Evolutionary conservation across 2,888 invertebrate species (phyloP).

Genomic region (Lycia hirtaria): DNA sequence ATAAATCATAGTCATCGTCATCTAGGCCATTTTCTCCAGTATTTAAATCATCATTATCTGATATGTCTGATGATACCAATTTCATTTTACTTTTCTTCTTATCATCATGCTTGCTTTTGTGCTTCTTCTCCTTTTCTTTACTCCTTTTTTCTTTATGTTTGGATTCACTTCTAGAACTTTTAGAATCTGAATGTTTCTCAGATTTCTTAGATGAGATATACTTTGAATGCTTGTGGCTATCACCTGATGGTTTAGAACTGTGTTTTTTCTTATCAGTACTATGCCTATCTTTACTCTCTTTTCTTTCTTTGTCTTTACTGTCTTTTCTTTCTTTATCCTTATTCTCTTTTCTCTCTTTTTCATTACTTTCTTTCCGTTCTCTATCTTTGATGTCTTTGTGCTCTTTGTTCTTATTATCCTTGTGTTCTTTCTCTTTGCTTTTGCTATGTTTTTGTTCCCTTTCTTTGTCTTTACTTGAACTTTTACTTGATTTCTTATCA

Average conservation of each 20-base stretch:
- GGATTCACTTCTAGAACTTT: conserved; percentile 52
- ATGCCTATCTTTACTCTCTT: conserved; percentile 60
- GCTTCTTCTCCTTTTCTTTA: conserved; percentile 26
- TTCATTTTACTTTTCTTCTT: conserved; percentile 55
- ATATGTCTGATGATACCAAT: conserved; percentile 41
- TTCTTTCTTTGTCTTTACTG: conserved; percentile 61
- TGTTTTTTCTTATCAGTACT: conserved; percentile 55
- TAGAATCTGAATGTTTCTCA: conserved; percentile 51
- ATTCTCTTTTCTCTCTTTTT: conserved; percentile 60
- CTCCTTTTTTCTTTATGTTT: conserved; percentile 36
- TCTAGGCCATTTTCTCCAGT: conserved; percentile 47
- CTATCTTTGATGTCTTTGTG: conserved; percentile 44
- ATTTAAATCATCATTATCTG: conserved; percentile 57
- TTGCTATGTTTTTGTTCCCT: conserved; percentile 44
- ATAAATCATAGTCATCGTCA: conserved; percentile 66
- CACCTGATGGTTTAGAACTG: conserved; percentile 34
- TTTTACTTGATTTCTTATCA: conserved; percentile 47
- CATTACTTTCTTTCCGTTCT: conserved; percentile 59
- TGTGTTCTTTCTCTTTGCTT: conserved; percentile 53
- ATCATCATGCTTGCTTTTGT: conserved; percentile 32
- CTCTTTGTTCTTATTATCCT: conserved; percentile 50
- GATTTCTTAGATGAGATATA: conserved; percentile 51
- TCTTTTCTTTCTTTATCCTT: conserved; percentile 62
- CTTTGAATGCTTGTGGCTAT: conserved; percentile 48
- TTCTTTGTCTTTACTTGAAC: conserved; percentile 57